Evolutionary conservation across 2,888 invertebrate genomes (phyloP).

Genomic region (Acholoe squamosa): DNA sequence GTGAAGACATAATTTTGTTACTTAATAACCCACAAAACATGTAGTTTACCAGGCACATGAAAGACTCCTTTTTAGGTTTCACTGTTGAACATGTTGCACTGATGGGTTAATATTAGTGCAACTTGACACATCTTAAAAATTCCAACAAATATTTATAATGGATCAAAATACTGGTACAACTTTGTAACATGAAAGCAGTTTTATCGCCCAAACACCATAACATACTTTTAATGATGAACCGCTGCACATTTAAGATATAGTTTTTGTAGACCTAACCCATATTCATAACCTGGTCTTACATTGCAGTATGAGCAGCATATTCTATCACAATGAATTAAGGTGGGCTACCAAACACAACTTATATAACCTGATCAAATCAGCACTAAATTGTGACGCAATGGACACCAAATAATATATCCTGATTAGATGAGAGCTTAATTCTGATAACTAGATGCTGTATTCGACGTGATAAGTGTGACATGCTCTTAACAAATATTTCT

Average conservation of each 20-base stretch:
- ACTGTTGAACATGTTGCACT: too few species aligned
- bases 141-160: not conserved
- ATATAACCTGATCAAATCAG: not conserved
- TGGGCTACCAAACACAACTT: not conserved
- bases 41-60: too few species aligned
- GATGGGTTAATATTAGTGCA: too few species aligned
- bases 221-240: not conserved
- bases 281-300: not conserved
- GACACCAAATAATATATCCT: too few species aligned
- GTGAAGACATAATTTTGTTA: not conserved
- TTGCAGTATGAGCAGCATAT: not conserved
- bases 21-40: not conserved
- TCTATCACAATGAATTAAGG: conserved; percentile 25
- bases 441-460: too few species aligned
- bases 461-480: too few species aligned
- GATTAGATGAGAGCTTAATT: too few species aligned
- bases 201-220: too few species aligned
- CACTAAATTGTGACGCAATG: not conserved
- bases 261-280: not conserved
- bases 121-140: not conserved
- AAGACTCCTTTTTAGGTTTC: too few species aligned
- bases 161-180: not conserved
- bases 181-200: not conserved
- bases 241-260: not conserved
- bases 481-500: too few species aligned